A percentile compares a stretch with the other conserved stretches of the same genome.
These are phyloP conservation scores for Gnatocerus cornutus DNA, from an alignment of 2,888 invertebrate species.

Conservation along the genomic window DNA sequence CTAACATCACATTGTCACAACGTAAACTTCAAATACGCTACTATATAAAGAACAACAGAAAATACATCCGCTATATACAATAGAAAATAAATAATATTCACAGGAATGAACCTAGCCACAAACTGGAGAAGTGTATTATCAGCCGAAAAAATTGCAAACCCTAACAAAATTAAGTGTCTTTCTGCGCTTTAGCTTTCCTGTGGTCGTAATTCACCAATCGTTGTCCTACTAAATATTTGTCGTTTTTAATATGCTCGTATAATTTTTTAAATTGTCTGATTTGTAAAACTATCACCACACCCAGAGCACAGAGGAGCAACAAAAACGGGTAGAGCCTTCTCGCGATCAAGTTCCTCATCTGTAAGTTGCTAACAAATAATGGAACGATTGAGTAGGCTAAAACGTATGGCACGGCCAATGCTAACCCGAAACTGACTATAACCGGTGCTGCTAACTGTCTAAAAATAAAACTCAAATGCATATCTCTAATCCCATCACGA, in stretches of 20 bases:
- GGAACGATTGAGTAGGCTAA: slow-evolving; percentile 86
- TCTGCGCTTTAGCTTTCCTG: slow-evolving; percentile 76
- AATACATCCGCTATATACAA: slow-evolving; percentile 30
- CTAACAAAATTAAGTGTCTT: slow-evolving; percentile 31
- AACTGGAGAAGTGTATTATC: slow-evolving; percentile 9
- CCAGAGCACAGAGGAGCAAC: slow-evolving; percentile 80
- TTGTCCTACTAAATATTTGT: slow-evolving; percentile 98
- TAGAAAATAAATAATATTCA: slow-evolving; percentile 43
- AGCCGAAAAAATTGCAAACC: not conserved
- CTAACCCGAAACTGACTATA: slow-evolving; percentile 89
- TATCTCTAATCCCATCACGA: slow-evolving; percentile 93
- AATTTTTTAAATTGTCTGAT: slow-evolving; percentile 94
- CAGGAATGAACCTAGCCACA: slow-evolving; percentile 38
- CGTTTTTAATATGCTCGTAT: slow-evolving; percentile 99
- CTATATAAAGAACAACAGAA: slow-evolving; percentile 21
- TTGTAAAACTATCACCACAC: slow-evolving; percentile 86
- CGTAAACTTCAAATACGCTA: slow-evolving; percentile 6
- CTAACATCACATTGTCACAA: slow-evolving; percentile 24
- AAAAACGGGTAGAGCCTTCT: slow-evolving; percentile 93
- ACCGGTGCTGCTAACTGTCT: slow-evolving; percentile 92
- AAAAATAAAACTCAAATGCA: slow-evolving; percentile 91
- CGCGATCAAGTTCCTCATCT: slow-evolving; percentile 83
- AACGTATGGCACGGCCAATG: slow-evolving; percentile 94
- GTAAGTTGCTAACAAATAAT: slow-evolving; percentile 77
- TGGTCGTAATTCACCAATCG: slow-evolving; percentile 98